phyloP scores from a whole-genome alignment of 2,797 vertebrate species.

The Epinephelus awoara region DNA sequence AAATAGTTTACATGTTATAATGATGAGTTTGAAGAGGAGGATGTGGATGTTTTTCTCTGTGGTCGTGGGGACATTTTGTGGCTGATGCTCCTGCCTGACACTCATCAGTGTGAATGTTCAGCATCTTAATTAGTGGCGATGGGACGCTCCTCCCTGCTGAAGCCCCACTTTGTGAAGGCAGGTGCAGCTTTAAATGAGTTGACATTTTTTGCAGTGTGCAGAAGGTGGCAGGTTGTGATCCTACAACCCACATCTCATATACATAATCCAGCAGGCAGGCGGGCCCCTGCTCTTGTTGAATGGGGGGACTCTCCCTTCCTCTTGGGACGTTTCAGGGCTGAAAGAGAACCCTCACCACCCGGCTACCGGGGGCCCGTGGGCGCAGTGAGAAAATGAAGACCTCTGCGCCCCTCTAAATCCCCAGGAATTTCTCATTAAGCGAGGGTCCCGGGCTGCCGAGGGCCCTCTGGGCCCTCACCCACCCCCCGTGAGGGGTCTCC shows the following conservation, averaged over 20 bases:
- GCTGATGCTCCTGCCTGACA: not conserved
- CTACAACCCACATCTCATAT: constrained; percentile 80
- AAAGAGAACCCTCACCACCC: constrained; percentile 80
- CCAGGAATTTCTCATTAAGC: constrained; percentile 90
- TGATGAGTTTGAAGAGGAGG: not conserved
- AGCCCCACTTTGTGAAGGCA: constrained; percentile 61
- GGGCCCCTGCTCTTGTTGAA: constrained; percentile 74
- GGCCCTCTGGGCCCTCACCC: constrained; percentile 71
- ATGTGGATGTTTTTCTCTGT: constrained; percentile 5
- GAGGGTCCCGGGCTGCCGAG: constrained; percentile 79
- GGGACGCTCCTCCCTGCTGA: constrained; percentile 33
- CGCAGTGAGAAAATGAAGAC: constrained; percentile 91
- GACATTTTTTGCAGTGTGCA: constrained; percentile 73
- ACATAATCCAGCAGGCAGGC: constrained; percentile 83
- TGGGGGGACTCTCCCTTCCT: constrained; percentile 73
- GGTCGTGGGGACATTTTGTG: constrained; percentile 18
- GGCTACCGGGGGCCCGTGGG: constrained; percentile 78
- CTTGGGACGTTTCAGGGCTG: constrained; percentile 72
- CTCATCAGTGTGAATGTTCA: constrained; percentile 36
- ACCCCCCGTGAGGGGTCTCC: constrained; percentile 78
- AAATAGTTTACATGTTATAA: not conserved
- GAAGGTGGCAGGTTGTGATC: constrained; percentile 75
- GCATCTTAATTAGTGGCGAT: constrained; percentile 40
- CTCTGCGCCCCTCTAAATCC: constrained; percentile 88
- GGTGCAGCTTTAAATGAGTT: constrained; percentile 77